phyloP scores from a whole-genome alignment of 2,113 vertebrate genomes.

The human region DNA sequence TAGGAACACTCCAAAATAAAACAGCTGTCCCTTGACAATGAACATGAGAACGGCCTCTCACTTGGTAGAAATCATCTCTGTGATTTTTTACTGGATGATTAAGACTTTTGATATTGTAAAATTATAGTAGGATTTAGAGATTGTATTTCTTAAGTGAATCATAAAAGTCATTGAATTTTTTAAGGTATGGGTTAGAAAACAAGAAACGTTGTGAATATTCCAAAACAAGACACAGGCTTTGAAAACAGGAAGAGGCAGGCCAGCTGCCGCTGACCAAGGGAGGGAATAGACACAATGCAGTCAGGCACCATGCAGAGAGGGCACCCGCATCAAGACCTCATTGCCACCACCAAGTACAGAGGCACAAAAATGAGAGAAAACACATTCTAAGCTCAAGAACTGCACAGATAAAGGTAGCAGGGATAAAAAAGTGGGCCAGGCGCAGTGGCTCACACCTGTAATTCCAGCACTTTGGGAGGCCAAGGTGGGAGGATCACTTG shows the following conservation, averaged over 20 bases:
- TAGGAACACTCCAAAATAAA: not conserved
- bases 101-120: not conserved
- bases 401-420: not conserved
- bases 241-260: not conserved
- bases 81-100: not conserved
- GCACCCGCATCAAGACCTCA: not conserved
- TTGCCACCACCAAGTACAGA: not conserved
- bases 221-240: not conserved
- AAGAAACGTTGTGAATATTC: not conserved
- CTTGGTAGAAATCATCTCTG: conserved; percentile 6
- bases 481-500: no score
- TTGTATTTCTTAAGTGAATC: not conserved
- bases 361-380: not conserved
- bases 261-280: not conserved
- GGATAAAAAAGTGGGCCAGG: not conserved
- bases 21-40: not conserved
- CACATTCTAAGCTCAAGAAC: not conserved
- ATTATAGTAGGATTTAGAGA: conserved; percentile 13
- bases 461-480: no score
- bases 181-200: conserved; percentile 6
- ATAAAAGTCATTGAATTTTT: conserved; percentile 15
- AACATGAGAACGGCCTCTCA: not conserved
- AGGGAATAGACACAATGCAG: not conserved
- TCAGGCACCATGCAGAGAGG: not conserved
- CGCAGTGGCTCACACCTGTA: no score